phyloP scores from a whole-genome alignment of 2,888 invertebrate genomes.

The Athalia rosae region DNA sequence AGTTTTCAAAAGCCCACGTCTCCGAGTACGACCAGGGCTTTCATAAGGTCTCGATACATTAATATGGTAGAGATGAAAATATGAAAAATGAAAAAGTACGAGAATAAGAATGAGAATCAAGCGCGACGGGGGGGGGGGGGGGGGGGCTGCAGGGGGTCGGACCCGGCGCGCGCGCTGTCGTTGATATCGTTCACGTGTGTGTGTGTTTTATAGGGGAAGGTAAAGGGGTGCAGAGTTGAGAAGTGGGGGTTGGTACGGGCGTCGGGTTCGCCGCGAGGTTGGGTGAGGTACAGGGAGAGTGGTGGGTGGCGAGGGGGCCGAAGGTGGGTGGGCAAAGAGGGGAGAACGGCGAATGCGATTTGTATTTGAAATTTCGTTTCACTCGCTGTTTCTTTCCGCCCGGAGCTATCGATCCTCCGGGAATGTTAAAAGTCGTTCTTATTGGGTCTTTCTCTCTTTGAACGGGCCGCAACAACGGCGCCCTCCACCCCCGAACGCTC shows the following conservation, averaged over 20 bases:
- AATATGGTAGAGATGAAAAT: neutral
- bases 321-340: neutral
- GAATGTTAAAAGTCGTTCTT: conserved; percentile 43
- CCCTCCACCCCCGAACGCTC: neutral
- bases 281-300: conserved; percentile 45
- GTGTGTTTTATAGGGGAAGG: conserved; percentile 62
- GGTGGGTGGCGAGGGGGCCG: conserved; percentile 27
- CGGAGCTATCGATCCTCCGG: conserved; percentile 42
- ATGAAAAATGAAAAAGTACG: no score
- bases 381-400: conserved; percentile 43
- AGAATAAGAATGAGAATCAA: conserved; percentile 1
- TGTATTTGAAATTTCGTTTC: conserved; percentile 45
- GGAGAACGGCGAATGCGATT: conserved; percentile 47
- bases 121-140: conserved; percentile 45
- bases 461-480: conserved; percentile 38
- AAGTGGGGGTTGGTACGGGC: conserved; percentile 64
- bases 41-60: neutral
- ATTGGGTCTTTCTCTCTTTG: conserved; percentile 42
- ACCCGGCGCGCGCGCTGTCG: no score
- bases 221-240: conserved; percentile 71
- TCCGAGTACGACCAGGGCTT: neutral
- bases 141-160: neutral
- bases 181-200: no score
- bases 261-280: conserved; percentile 25
- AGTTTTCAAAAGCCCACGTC: no score